phyloP scores from a whole-genome alignment of 2,888 invertebrate genomes.

The Drosophila anomalipes region DNA sequence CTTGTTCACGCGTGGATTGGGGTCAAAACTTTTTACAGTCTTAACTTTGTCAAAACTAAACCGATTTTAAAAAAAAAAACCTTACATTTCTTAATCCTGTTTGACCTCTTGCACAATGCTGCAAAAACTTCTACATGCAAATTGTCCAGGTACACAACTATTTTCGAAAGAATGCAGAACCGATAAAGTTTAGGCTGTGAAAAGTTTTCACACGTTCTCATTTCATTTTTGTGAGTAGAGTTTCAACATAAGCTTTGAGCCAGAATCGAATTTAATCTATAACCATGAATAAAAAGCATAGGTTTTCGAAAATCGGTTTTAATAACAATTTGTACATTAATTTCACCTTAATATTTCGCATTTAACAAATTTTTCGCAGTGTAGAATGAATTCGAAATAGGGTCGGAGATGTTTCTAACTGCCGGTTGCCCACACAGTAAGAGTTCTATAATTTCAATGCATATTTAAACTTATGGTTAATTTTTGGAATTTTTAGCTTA shows the following conservation, averaged over 20 bases:
- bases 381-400: not conserved
- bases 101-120: not conserved
- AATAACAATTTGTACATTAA: not conserved
- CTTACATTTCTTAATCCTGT: not conserved
- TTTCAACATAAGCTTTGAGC: not conserved
- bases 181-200: not conserved
- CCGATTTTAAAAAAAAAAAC: not conserved
- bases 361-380: not conserved
- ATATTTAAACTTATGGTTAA: not conserved
- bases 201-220: not conserved
- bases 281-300: not conserved
- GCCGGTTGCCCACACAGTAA: not conserved
- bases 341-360: no score
- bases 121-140: not conserved
- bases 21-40: not conserved
- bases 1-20: not conserved
- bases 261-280: not conserved
- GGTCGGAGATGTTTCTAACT: not conserved
- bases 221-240: not conserved
- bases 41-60: not conserved
- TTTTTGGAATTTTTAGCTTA: not conserved
- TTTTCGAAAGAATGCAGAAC: not conserved
- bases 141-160: not conserved
- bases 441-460: not conserved
- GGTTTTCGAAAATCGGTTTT: not conserved